Percentiles rank a stretch among this genome's conserved stretches.
Evolutionary conservation across 2,888 invertebrate genomes (phyloP).

Genomic region (Parthenolecanium corni): DNA sequence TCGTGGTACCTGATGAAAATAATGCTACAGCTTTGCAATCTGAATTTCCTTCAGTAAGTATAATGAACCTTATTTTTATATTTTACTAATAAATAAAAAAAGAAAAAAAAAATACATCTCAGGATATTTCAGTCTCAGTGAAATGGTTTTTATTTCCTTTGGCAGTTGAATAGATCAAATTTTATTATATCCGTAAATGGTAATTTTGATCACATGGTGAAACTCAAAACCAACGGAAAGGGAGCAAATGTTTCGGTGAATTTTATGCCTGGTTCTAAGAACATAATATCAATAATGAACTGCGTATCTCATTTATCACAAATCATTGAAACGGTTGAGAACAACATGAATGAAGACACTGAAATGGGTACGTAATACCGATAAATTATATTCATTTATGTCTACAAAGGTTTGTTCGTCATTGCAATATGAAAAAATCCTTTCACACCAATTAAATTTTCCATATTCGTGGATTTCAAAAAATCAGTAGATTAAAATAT

Average conservation of each 20-base stretch:
- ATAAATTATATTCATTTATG: no score
- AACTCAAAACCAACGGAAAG: conserved; percentile 25
- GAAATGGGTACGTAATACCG: no score
- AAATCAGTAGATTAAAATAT: no score
- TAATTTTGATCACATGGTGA: conserved; percentile 24
- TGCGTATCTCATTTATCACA: conserved; percentile 46
- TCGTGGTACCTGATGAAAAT: conserved; percentile 56
- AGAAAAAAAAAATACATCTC: no score
- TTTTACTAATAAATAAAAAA: no score
- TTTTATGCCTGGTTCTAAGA: conserved; percentile 46
- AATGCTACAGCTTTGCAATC: conserved; percentile 51
- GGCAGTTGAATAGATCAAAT: conserved; percentile 1
- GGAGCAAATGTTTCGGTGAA: conserved; percentile 46
- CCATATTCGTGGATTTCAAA: no score
- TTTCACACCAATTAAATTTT: no score
- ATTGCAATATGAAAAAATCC: no score
- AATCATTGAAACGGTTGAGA: conserved; percentile 50
- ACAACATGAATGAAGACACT: conserved; percentile 40
- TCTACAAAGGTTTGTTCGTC: no score
- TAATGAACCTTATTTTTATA: neutral
- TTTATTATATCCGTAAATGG: neutral
- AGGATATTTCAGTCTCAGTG: neutral
- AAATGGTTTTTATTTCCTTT: no score
- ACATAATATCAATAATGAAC: conserved; percentile 44
- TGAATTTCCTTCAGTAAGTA: conserved; percentile 43